Percentiles rank a stretch among this genome's conserved stretches.
These are phyloP conservation scores for Saguinus midas DNA, from an alignment of 2,113 vertebrate species.

Conservation along the genomic window DNA sequence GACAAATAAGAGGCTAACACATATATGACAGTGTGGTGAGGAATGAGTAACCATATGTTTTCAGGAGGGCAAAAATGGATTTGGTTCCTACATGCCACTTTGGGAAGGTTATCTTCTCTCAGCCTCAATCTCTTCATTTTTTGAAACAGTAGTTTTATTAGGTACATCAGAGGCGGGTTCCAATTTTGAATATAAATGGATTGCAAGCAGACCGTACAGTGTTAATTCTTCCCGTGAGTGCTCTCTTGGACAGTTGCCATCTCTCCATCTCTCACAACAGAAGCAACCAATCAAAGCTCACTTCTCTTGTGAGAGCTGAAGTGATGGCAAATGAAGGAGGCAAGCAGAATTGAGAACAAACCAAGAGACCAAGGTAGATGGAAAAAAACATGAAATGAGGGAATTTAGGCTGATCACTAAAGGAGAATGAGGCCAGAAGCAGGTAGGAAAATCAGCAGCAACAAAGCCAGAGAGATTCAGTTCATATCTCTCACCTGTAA, in stretches of 20 bases:
- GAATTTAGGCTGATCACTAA: neutral
- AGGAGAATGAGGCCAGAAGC: neutral
- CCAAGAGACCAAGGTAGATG: neutral
- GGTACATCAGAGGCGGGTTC: neutral
- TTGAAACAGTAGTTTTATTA: neutral
- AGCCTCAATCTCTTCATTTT: neutral
- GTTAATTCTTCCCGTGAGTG: neutral
- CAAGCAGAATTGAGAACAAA: neutral
- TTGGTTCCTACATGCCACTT: neutral
- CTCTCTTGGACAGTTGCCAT: neutral
- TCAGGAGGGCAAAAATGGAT: neutral
- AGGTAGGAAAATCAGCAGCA: neutral
- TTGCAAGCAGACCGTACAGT: neutral
- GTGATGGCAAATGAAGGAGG: neutral
- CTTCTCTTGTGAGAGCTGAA: neutral
- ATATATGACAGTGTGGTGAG: accelerated
- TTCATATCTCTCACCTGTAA: neutral
- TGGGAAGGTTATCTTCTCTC: neutral
- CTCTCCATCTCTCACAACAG: no score
- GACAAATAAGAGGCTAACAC: neutral
- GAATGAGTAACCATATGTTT: neutral
- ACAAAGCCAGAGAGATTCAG: neutral
- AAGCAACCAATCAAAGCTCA: neutral
- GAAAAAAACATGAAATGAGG: neutral
- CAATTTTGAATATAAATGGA: neutral